A percentile compares a stretch with the other conserved stretches of the same genome.
Evolutionary conservation across 2,797 vertebrate genomes (phyloP).

Genomic region (Parotocinclus haroldoi): DNA sequence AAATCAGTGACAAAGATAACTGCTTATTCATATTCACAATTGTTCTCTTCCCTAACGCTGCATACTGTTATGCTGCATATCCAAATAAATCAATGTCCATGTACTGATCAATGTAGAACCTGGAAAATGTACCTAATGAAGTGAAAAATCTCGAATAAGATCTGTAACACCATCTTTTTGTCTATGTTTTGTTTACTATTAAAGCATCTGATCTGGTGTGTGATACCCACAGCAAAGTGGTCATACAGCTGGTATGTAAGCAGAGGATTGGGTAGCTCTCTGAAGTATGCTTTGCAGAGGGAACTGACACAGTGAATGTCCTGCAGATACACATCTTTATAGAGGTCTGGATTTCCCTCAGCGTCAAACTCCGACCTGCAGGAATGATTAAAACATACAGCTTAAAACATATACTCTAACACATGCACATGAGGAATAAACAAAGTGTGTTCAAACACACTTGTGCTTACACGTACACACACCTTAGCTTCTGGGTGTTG

Average conservation of each 20-base stretch:
- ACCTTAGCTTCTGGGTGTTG: conserved; percentile 87
- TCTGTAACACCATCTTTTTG: too few species aligned
- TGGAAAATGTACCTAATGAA: too few species aligned
- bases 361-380: conserved; percentile 86
- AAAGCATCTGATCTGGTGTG: not conserved
- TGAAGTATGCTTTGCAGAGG: conserved; percentile 91
- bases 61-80: too few species aligned
- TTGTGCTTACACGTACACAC: not conserved
- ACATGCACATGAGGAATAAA: too few species aligned
- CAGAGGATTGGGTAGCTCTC: conserved; percentile 90
- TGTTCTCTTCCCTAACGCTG: too few species aligned
- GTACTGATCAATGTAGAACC: too few species aligned
- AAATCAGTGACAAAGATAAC: too few species aligned
- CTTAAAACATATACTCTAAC: not conserved
- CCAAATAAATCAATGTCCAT: too few species aligned
- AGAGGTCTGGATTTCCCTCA: conserved; percentile 78
- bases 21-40: too few species aligned
- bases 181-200: too few species aligned
- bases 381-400: not conserved
- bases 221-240: conserved; percentile 85
- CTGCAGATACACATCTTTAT: conserved; percentile 84
- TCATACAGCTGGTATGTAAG: conserved; percentile 95
- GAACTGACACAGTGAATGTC: conserved; percentile 96
- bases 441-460: not conserved
- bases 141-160: too few species aligned